A percentile compares a stretch with the other conserved stretches of the same genome.
These are phyloP conservation scores for Microcebus tavaratra DNA, from an alignment of 2,113 vertebrate genomes.

Conservation along the genomic window DNA sequence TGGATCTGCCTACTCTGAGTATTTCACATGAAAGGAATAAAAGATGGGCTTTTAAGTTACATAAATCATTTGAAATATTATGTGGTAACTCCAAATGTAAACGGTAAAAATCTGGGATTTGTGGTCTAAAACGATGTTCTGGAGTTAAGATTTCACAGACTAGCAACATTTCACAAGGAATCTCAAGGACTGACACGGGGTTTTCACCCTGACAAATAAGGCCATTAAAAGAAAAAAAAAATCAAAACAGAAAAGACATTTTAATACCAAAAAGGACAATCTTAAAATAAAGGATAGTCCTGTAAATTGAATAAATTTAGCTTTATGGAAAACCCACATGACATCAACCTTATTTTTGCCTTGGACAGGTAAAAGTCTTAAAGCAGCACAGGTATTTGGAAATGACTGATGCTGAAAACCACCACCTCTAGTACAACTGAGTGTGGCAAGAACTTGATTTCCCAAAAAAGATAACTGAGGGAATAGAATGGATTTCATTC, in stretches of 20 bases:
- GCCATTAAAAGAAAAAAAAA: neutral
- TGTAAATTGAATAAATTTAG: fast-evolving
- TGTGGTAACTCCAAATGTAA: neutral
- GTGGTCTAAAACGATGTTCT: neutral
- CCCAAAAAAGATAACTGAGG: neutral
- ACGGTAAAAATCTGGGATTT: neutral
- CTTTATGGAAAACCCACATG: neutral
- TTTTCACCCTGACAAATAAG: neutral
- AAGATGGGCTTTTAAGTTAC: neutral
- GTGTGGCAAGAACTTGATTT: neutral
- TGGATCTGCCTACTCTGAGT: neutral
- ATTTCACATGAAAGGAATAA: neutral
- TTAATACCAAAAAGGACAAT: neutral
- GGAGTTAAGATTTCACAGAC: neutral
- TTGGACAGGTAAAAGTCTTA: neutral
- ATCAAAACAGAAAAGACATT: neutral
- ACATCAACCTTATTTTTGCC: neutral
- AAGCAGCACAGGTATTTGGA: neutral
- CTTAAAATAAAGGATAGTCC: neutral
- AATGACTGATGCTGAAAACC: fast-evolving
- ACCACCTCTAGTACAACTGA: neutral
- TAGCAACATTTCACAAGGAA: neutral
- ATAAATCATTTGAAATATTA: neutral
- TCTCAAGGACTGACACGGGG: neutral
- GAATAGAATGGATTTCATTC: neutral